Evolutionary conservation across 2,113 vertebrate species (phyloP).

Genomic region (Origma solitaria): DNA sequence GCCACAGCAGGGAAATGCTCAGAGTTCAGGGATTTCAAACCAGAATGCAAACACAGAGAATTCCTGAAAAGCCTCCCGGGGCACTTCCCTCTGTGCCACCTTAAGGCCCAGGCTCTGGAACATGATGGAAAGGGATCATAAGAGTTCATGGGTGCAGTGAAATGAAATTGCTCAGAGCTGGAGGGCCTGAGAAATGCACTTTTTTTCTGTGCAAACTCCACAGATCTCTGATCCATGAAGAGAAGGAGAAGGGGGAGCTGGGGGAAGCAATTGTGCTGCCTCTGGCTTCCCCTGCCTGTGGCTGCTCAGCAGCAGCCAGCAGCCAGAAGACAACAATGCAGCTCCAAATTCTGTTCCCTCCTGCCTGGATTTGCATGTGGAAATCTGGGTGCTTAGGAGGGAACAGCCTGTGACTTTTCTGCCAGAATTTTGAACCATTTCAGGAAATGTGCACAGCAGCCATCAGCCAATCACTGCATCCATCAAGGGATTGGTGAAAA

Average conservation of each 20-base stretch:
- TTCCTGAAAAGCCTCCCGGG: neutral
- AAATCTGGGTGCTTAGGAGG: neutral
- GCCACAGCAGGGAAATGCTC: neutral
- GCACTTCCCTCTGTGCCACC: neutral
- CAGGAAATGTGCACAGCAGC: neutral
- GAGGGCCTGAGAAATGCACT: neutral
- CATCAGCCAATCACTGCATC: neutral
- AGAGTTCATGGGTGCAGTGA: conserved; percentile 35
- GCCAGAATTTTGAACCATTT: neutral
- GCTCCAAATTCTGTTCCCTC: conserved; percentile 1
- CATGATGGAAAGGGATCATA: neutral
- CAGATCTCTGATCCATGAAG: conserved; percentile 43
- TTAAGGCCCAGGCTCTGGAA: neutral
- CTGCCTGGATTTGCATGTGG: conserved; percentile 4
- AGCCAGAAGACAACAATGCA: neutral
- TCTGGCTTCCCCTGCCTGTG: neutral
- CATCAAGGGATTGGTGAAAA: neutral
- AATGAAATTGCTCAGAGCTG: neutral
- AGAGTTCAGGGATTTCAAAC: neutral
- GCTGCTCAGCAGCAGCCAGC: neutral
- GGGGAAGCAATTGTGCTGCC: neutral
- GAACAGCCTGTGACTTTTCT: neutral
- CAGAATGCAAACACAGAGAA: neutral
- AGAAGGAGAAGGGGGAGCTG: neutral
- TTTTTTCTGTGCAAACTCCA: conserved; percentile 17